phyloP scores from a whole-genome alignment of 1,140 invertebrate species.

The Drosophila parabipectinata region DNA sequence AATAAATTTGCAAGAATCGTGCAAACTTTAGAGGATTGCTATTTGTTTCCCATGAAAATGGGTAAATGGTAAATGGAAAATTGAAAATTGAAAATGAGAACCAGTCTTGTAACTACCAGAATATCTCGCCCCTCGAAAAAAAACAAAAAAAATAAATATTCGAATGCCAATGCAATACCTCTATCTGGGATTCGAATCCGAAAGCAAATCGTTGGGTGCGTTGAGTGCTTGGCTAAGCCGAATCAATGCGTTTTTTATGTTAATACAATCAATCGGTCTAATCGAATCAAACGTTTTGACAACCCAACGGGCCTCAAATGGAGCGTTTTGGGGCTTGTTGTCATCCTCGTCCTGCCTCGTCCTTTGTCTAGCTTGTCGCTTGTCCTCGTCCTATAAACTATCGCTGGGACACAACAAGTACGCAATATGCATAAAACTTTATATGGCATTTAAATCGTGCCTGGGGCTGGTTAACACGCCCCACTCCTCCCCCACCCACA shows the following conservation, averaged over 20 bases:
- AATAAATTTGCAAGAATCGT: constrained; percentile 41
- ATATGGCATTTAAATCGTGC: constrained; percentile 76
- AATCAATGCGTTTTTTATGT: constrained; percentile 77
- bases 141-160: not conserved
- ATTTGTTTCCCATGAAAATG: constrained; percentile 40
- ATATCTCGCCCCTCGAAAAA: not conserved
- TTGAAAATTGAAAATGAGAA: constrained; percentile 47
- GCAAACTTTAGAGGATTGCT: constrained; percentile 41
- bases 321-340: constrained; percentile 50
- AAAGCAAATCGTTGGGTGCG: constrained; percentile 19
- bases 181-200: not conserved
- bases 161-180: not conserved
- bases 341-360: constrained; percentile 12
- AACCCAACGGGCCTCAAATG: constrained; percentile 70
- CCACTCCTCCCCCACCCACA: constrained; percentile 20
- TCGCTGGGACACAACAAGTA: constrained; percentile 61
- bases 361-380: constrained; percentile 2
- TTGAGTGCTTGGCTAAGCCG: constrained; percentile 61
- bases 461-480: constrained; percentile 33
- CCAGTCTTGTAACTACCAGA: constrained; percentile 7
- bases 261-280: constrained; percentile 80
- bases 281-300: constrained; percentile 79
- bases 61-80: constrained; percentile 24
- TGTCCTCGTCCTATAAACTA: constrained; percentile 49
- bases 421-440: constrained; percentile 78